Percentiles rank a stretch among this genome's conserved stretches.
Conservation (phyloP, 2,113 vertebrate species). For the Alouatta palliata region DNA sequence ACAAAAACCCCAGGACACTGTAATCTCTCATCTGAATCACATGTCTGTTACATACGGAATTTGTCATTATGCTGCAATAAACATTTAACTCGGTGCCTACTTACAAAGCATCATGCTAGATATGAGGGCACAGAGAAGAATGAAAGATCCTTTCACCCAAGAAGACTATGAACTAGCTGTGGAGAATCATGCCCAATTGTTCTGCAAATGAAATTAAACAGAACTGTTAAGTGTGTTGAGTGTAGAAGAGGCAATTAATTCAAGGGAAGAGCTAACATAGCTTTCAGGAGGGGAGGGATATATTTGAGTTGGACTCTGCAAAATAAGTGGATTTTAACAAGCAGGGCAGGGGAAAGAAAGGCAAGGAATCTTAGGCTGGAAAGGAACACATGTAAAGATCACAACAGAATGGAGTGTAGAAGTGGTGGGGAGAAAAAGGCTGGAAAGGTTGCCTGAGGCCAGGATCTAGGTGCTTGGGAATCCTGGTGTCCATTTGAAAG, state of each 20-base stretch:
- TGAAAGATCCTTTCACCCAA: neutral
- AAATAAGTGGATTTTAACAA: constrained; percentile 41
- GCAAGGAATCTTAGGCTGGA: constrained; percentile 21
- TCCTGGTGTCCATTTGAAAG: constrained; percentile 15
- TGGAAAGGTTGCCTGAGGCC: neutral
- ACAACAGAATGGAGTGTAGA: neutral
- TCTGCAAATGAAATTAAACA: constrained; percentile 36
- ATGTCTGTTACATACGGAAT: neutral
- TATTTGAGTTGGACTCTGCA: constrained; percentile 8
- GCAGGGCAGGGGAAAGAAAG: neutral
- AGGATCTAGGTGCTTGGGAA: constrained; percentile 19
- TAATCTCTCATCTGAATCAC: neutral
- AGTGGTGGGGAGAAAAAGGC: neutral
- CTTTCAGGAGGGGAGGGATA: neutral
- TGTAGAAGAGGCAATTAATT: constrained; percentile 23
- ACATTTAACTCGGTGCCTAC: neutral
- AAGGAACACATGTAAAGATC: constrained; percentile 17
- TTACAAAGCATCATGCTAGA: neutral
- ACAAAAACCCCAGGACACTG: neutral
- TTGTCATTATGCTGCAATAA: neutral
- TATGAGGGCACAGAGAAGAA: neutral
- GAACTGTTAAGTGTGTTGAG: neutral
- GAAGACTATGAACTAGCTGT: neutral
- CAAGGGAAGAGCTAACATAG: neutral
- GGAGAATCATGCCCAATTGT: neutral